Base-by-base conservation (phyloP, 2,888 invertebrate genomes). In the Liopterus haemorrhoidalis region DNA sequence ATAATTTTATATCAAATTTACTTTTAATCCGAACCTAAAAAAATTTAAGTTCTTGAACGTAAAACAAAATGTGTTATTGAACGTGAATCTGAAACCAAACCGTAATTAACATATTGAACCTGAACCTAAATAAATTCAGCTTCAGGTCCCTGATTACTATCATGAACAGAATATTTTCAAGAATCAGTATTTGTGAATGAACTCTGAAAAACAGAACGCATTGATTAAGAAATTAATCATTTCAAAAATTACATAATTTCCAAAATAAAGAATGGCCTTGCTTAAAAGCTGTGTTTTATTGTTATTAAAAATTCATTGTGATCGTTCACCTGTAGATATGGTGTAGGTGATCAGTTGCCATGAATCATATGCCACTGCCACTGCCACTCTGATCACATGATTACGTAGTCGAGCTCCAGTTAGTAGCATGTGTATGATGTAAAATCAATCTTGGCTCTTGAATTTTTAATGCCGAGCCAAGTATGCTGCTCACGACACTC, bases 291-390 rank as follows among this genome's bases (percentile, higher is more conserved):
- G 8, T 24, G 8, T n/a, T 8, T 24, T 24, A 24, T 8, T n/a
- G 8, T 8, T 8, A 24, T 8, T 8, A 8, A 24, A 24, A 24
- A 8, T 24, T 8, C 8, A 24, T 8, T 33, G 22, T 22, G 19
- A 9, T 16, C 41, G 41, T 41, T 36, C 42, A n/a, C n/a, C n/a
- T n/a, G n/a, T n/a, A n/a, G n/a, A n/a, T 3, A 2, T 25, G n/a
- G 3, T 25, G 11, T 25, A 4, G 25, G 11, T 11, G n/a, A 27
- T 27, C 27, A 27, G 27, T 8, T 27, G 27, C 12, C 27, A 28
- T 9, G 28, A 28, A 8, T 28, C 15, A n/a, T n/a, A n/a, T n/a
- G n/a, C n/a, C n/a, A n/a, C n/a, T n/a, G n/a, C n/a, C n/a, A 15
- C 28, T n/a, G 6, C 28, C 28, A 28, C 15, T 28, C 15, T 28